Evolutionary conservation across 2,888 invertebrate species (phyloP).

Genomic region (Ephialtes manifestator): DNA sequence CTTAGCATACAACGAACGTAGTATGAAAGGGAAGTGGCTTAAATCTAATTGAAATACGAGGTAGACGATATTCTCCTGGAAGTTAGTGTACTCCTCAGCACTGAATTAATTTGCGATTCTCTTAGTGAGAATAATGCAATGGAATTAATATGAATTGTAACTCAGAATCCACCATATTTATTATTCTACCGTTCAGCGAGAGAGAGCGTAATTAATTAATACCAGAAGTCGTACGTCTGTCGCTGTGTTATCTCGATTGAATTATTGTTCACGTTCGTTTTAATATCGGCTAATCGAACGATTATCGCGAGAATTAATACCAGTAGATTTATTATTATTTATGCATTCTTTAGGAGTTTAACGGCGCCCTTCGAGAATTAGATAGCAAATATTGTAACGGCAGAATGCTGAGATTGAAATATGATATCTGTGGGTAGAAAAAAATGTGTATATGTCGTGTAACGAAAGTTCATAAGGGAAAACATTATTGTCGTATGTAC

Average conservation of each 20-base stretch:
- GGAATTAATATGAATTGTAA: conserved; percentile 8
- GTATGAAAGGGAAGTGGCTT: background rate
- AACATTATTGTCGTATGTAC: conserved; percentile 17
- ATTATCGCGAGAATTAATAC: conserved; percentile 31
- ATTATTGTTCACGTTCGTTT: conserved; percentile 30
- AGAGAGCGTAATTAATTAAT: conserved; percentile 48
- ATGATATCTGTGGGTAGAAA: background rate
- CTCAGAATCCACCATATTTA: background rate
- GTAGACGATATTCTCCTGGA: background rate
- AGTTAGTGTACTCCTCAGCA: background rate
- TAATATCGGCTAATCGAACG: conserved; percentile 27
- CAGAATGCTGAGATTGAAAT: conserved; percentile 26
- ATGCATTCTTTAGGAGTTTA: background rate
- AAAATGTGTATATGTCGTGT: background rate
- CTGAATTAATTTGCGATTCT: conserved; percentile 6
- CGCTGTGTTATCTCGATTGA: conserved; percentile 35
- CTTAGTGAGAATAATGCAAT: conserved; percentile 3
- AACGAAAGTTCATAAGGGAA: conserved; percentile 11
- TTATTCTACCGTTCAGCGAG: conserved; percentile 8
- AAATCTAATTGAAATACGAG: background rate
- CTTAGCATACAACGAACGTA: background rate
- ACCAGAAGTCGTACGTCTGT: conserved; percentile 29
- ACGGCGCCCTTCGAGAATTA: conserved; percentile 23
- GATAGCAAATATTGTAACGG: background rate
- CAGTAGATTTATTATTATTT: conserved; percentile 34